Conservation (phyloP, 2,113 vertebrate species). For the Saccopteryx bilineata region DNA sequence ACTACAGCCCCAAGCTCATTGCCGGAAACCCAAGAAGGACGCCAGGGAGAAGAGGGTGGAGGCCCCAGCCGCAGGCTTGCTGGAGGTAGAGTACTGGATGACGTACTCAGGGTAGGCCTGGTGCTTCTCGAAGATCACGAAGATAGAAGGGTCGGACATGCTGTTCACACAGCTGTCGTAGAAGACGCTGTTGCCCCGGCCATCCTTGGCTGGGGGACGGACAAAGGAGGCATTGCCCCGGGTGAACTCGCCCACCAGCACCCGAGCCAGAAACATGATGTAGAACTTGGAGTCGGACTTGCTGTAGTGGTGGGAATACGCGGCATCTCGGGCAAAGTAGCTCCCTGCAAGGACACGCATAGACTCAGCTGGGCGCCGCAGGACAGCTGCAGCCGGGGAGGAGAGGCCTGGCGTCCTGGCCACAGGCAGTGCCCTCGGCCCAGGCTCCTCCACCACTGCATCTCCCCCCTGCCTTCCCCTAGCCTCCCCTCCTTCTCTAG, state of each 20-base stretch:
- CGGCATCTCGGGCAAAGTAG: slow-evolving; percentile 95
- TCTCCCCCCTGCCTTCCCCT: background rate
- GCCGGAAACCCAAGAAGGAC: slow-evolving; percentile 8
- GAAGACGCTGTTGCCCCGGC: slow-evolving; percentile 80
- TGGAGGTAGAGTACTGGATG: slow-evolving; percentile 88
- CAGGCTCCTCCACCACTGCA: background rate
- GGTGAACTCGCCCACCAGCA: slow-evolving; percentile 93
- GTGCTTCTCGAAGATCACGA: slow-evolving; percentile 95
- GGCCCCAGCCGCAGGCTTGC: fast-evolving
- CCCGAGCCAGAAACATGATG: slow-evolving; percentile 93
- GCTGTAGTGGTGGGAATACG: slow-evolving; percentile 91
- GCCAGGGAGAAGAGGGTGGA: background rate
- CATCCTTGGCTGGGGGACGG: slow-evolving; percentile 91
- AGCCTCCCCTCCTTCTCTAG: background rate
- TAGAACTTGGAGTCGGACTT: background rate
- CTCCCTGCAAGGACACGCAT: slow-evolving; percentile 90
- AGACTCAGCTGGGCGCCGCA: background rate
- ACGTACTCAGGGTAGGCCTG: slow-evolving; percentile 97
- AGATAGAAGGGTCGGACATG: slow-evolving; percentile 90
- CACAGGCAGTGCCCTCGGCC: background rate
- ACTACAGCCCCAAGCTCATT: background rate
- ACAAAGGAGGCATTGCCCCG: slow-evolving; percentile 86
- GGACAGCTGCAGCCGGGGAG: background rate
- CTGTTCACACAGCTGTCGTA: slow-evolving; percentile 96
- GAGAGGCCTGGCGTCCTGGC: fast-evolving